Percentiles rank a stretch among this genome's conserved stretches.
phyloP scores from a whole-genome alignment of 2,888 invertebrate genomes.

The Stegophylla sp. region DNA sequence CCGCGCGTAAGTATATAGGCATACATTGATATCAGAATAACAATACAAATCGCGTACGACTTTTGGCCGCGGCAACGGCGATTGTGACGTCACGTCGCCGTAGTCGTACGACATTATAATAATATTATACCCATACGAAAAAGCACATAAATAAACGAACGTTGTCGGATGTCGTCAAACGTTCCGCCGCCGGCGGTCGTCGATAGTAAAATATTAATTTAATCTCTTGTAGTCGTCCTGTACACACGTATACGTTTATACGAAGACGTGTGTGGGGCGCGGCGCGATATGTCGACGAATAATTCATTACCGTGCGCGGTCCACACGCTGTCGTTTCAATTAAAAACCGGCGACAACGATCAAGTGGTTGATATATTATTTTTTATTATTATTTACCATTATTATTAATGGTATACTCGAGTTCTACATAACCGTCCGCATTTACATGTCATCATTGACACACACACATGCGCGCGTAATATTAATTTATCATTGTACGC shows the following conservation, averaged over 20 bases:
- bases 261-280: conserved; percentile 1
- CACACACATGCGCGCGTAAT: background rate
- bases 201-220: background rate
- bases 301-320: conserved; percentile 7
- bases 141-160: no score
- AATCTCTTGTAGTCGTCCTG: background rate
- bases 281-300: background rate
- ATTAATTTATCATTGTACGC: background rate
- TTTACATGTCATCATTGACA: background rate
- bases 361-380: background rate
- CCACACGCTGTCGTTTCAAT: conserved; percentile 10
- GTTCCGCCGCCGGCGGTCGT: background rate
- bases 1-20: no score
- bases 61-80: no score
- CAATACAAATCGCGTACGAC: no score
- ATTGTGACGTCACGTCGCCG: no score
- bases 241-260: no score
- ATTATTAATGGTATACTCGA: conserved; percentile 10
- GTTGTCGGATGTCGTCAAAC: background rate
- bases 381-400: conserved; percentile 17
- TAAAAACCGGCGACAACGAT: conserved; percentile 30
- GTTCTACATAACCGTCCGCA: background rate
- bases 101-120: no score
- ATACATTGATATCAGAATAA: no score
- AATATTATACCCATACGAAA: no score